Percentiles rank a stretch among this genome's conserved stretches.
These are phyloP conservation scores for Chunga burmeisteri DNA, from an alignment of 2,113 vertebrate genomes.

Conservation along the genomic window DNA sequence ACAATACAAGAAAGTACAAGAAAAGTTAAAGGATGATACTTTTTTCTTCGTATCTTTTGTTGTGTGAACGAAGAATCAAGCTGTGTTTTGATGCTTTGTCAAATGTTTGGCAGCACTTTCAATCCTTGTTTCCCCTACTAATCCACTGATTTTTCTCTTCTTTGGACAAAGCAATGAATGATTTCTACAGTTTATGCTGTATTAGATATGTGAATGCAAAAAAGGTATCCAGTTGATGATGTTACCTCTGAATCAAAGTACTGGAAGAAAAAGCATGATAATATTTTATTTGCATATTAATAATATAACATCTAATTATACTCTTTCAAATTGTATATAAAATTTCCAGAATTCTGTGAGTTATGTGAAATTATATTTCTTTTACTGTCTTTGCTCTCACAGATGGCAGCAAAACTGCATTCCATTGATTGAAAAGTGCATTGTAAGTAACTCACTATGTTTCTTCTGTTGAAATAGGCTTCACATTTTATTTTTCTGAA, in stretches of 20 bases:
- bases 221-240: background rate
- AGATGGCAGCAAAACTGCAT: constrained; percentile 13
- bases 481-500: background rate
- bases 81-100: constrained; percentile 6
- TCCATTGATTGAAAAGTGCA: constrained; percentile 7
- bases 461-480: background rate
- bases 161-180: background rate
- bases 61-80: constrained; percentile 19
- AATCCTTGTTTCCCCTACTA: background rate
- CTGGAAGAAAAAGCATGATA: background rate
- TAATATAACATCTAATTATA: background rate
- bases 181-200: background rate
- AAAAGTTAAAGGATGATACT: constrained; percentile 9
- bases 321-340: background rate
- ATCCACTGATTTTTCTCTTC: background rate
- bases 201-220: background rate
- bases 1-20: constrained; percentile 1
- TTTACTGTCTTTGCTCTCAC: constrained; percentile 34
- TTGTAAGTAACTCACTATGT: constrained; percentile 25
- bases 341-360: background rate
- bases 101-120: background rate
- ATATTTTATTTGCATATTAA: background rate
- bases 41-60: background rate
- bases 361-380: background rate
- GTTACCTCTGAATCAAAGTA: background rate